phyloP scores from a whole-genome alignment of 2,888 invertebrate species.

The Cheilosia urbana region DNA sequence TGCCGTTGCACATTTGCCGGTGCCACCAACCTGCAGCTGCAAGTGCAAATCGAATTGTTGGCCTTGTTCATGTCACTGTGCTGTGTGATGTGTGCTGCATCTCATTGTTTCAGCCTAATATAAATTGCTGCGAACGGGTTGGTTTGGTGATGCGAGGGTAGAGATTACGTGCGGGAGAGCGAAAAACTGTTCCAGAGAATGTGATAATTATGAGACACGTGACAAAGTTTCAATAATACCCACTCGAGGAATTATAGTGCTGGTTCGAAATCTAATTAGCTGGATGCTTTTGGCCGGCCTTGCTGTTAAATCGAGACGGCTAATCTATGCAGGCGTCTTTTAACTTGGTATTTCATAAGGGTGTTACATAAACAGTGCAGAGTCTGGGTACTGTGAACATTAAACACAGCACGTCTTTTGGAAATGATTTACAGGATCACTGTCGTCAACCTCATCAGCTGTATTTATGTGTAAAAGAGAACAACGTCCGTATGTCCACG shows the following conservation, averaged over 20 bases:
- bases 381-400: no score
- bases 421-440: no score
- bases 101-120: constrained; percentile 31
- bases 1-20: background rate
- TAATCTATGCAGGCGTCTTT: no score
- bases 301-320: no score
- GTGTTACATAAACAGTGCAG: no score
- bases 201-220: constrained; percentile 36
- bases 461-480: no score
- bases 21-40: background rate
- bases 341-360: no score
- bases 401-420: no score
- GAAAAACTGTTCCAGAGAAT: constrained; percentile 31
- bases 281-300: no score
- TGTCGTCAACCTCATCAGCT: no score
- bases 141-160: background rate
- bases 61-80: constrained; percentile 47
- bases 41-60: constrained; percentile 17
- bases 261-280: constrained; percentile 10
- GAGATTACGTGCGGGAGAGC: background rate
- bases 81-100: constrained; percentile 19
- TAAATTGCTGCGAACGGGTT: background rate
- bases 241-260: constrained; percentile 1
- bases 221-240: constrained; percentile 20
- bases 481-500: no score